Evolutionary conservation across 2,888 invertebrate species (phyloP).

Genomic region (Leptinotarsa juncta): DNA sequence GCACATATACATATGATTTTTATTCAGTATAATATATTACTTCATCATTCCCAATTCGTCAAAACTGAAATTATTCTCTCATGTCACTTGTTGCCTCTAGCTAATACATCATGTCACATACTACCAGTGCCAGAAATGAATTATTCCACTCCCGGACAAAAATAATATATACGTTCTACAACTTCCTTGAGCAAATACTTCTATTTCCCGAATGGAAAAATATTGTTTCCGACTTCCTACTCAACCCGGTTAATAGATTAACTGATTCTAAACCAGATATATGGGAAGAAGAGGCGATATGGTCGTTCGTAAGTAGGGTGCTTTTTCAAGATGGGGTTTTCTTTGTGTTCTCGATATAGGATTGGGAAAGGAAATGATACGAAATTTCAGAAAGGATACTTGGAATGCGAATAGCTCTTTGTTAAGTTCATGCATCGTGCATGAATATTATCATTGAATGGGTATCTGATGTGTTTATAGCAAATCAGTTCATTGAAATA

Average conservation of each 20-base stretch:
- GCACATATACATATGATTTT: too few relatives aligned
- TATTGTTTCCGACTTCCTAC: slow-evolving; percentile 19
- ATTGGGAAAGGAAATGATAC: not conserved
- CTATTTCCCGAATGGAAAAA: slow-evolving; percentile 22
- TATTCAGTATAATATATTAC: too few relatives aligned
- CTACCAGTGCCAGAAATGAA: slow-evolving; percentile 10
- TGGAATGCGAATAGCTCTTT: not conserved
- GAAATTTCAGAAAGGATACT: not conserved
- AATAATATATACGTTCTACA: slow-evolving; percentile 10
- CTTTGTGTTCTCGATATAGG: not conserved
- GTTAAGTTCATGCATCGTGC: not conserved
- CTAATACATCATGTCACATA: not conserved
- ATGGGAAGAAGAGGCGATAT: slow-evolving; percentile 4
- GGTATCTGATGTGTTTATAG: too few relatives aligned
- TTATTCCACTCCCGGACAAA: not conserved
- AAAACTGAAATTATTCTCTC: not conserved
- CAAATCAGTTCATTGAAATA: too few relatives aligned
- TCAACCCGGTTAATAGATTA: slow-evolving; percentile 23
- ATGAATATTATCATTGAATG: not conserved
- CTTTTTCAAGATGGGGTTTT: slow-evolving; percentile 1
- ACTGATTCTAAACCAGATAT: slow-evolving; percentile 17
- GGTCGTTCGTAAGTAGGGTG: slow-evolving; percentile 7
- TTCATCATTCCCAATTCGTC: too few relatives aligned
- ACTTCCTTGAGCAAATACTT: slow-evolving; percentile 19
- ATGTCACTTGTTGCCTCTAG: not conserved